Evolutionary conservation across 2,797 vertebrate genomes (phyloP), one percentile per base, ranked within the genome.

Genomic region (Pangasius krempfi): DNA sequence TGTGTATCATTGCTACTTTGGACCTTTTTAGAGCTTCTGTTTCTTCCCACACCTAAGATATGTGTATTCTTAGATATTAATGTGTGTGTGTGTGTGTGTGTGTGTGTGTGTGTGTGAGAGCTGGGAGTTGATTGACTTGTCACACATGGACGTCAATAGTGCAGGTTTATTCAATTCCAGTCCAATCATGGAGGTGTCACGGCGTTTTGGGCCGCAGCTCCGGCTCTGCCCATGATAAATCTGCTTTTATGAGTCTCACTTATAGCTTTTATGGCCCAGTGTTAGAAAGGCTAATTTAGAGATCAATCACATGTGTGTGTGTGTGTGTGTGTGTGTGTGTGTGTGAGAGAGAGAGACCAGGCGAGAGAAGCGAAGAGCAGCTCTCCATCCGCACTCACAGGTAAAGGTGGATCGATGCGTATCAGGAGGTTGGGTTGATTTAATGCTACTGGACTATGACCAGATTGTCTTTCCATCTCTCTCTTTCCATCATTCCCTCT

Each of bases 191-290:
- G 91, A 92, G 92, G 94, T 96, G 96, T 96, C 95, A 94, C 93
- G 95, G 94, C 94, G 94, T 96, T 96, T 96, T 96, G 95, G 95
- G 96, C 94, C 89, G 93, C 89, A 92, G 94, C 93, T 92, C 88
- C 91, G 89, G 88, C 90, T 92, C 73, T 75, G 85, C 82, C 83
- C 47, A 86, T 92, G 95, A 96, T 97, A 96, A 96, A 97, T 97
- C 96, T 95, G 92, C 93, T 96, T 96, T 97, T 96, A 97, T 96
- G 96, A 96, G 95, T 95, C 94, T 94, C 94, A 95, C 95, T 96
- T 96, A 95, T 95, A 94, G 93, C 95, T 96, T 96, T 96, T 96
- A 96, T 94, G 90, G 95, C 94, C 88, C 93, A 89, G 94, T 94
- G 94, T 95, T 95, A 94, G 93, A 95, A 94, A 93, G 94, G 94